Base-by-base conservation (phyloP, 2,888 invertebrate genomes). In the Dexiosoma caninum region DNA sequence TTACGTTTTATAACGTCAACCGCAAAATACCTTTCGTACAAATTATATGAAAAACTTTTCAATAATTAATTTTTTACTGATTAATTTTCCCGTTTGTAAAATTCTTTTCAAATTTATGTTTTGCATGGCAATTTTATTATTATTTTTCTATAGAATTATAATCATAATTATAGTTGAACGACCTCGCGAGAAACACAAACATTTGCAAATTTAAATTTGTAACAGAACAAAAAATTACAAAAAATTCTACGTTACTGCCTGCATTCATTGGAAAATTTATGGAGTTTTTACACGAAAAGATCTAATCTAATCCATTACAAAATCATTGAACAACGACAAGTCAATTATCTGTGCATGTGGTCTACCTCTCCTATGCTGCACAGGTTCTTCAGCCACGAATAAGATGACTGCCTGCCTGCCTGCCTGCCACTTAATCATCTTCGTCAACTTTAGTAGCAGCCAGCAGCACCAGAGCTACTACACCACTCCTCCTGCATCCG, bases 301-400 rank as follows among this genome's bases (percentile, higher is more conserved):
- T 76, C 62, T 67, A 42, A 81, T 77, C 81, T 81, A 81, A 81
- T 77, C 81, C 81, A 77, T 81, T 72, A 81, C 53, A 77, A 81
- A 72, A 62, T 72, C 81, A 77, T 81, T 81, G 71, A 77, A 77
- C 59, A 57, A 60, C 59, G 71, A 81, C 77, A 81, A 77, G 81
- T 81, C 77, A 81, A 81, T 81, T 81, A 72, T 60, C 72, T 64
- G 23, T n/a, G n/a, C n/a, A 42, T 44, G 27, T 37, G 40, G 51
- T 72, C 62, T 72, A 72, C 62, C 72, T 72, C 72, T 44, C 44
- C 27, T 27, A 6, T 27, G 62, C 44, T 53, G 60, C 16, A 53
- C 23, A 53, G 16, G 40, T 42, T 62, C 32, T 32, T 42, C 21
- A 53, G 6, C 46, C 10, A 55, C 14, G 53, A 64, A 40, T n/a